These are phyloP conservation scores for Drosophila ambigua DNA, from an alignment of 1,140 invertebrate species.

Conservation along the genomic window DNA sequence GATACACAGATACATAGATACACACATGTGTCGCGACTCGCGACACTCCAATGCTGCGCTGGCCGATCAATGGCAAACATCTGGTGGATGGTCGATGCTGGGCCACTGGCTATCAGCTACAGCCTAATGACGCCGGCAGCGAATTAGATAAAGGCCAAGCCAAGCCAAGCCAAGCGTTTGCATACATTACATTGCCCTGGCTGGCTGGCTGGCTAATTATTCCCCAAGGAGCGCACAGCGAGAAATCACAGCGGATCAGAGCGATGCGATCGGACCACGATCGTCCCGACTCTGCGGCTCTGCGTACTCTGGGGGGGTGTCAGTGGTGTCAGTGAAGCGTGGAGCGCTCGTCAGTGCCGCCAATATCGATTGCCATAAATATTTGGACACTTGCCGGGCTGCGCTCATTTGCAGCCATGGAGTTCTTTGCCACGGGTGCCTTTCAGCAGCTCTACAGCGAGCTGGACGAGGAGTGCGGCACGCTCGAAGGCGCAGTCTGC, in stretches of 20 bases:
- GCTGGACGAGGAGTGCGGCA: constrained; percentile 52
- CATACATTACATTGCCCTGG: neutral
- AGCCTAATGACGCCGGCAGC: constrained; percentile 49
- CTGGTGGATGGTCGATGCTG: constrained; percentile 9
- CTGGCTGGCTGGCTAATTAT: constrained; percentile 59
- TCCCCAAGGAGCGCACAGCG: constrained; percentile 46
- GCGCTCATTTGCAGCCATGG: constrained; percentile 64
- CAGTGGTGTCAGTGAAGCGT: no score
- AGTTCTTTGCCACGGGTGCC: constrained; percentile 79
- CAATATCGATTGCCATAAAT: constrained; percentile 52
- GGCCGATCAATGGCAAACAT: constrained; percentile 49
- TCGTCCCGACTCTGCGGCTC: neutral
- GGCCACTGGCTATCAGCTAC: neutral
- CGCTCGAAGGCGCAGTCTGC: constrained; percentile 8
- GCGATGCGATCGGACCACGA: neutral
- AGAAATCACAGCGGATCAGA: constrained; percentile 22
- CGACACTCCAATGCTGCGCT: neutral
- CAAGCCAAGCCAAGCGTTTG: neutral
- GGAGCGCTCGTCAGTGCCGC: neutral
- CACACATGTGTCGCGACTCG: constrained; percentile 38
- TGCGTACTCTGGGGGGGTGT: no score
- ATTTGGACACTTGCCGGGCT: constrained; percentile 57
- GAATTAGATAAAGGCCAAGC: constrained; percentile 22
- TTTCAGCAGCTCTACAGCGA: constrained; percentile 80
- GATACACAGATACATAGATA: neutral